Percentiles rank a stretch among this genome's conserved stretches.
Evolutionary conservation across 2,888 invertebrate genomes (phyloP).

Genomic region (Drosophila mayaguana): DNA sequence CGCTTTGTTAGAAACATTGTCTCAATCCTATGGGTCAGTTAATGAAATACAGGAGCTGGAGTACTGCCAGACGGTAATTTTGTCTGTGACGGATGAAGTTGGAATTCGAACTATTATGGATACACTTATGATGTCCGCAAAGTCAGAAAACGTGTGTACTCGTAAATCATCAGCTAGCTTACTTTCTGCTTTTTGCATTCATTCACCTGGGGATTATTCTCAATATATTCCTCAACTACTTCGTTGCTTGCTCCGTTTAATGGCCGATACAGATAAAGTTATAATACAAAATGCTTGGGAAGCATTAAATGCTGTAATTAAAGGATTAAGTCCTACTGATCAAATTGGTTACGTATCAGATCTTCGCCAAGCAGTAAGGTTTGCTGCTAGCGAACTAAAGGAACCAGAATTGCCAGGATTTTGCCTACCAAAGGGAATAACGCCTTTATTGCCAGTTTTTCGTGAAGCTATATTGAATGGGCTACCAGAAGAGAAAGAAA

Average conservation of each 20-base stretch:
- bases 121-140: constrained; percentile 91
- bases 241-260: constrained; percentile 93
- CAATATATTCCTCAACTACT: constrained; percentile 95
- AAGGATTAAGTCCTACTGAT: constrained; percentile 93
- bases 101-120: constrained; percentile 95
- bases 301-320: constrained; percentile 94
- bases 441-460: constrained; percentile 97
- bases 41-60: constrained; percentile 91
- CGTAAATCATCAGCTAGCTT: constrained; percentile 94
- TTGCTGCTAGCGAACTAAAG: constrained; percentile 94
- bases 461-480: constrained; percentile 98
- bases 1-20: constrained; percentile 92
- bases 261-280: constrained; percentile 92
- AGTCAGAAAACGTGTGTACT: constrained; percentile 88
- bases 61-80: constrained; percentile 96
- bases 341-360: constrained; percentile 95
- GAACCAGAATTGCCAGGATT: constrained; percentile 94
- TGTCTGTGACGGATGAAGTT: constrained; percentile 94
- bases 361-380: constrained; percentile 96
- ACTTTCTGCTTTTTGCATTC: constrained; percentile 94
- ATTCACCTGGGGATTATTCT: constrained; percentile 94
- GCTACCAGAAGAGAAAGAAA: constrained; percentile 97
- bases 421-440: constrained; percentile 96
- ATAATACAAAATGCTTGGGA: constrained; percentile 96
- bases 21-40: constrained; percentile 88